Base-by-base conservation (phyloP, 2,113 vertebrate genomes). In the Tetrax tetrax region DNA sequence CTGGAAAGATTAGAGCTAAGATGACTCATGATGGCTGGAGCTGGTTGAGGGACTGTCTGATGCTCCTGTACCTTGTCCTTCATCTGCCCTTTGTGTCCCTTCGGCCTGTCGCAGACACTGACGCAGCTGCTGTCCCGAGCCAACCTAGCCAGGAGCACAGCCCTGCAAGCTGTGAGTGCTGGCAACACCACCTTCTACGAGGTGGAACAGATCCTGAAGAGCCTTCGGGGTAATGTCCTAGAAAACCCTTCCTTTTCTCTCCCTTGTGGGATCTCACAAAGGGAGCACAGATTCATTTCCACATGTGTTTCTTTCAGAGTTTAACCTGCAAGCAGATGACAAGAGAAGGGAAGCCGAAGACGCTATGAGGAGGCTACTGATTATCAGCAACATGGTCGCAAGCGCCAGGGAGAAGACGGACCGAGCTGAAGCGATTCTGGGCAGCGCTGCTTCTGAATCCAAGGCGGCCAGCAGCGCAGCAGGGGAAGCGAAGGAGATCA, bases 151-250 rank as follows among this genome's bases (percentile, higher is more conserved):
- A 98, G 98, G 81, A 98, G 87, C 35, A 89, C 96, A 77, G 98
- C 98, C 0, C 97, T 98, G n/a, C 97, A 93, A 56, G 98, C 99
- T 2, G 37, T 99, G 63, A 96, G 83, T 0, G 95, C 97, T 87
- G 98, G 99, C 96, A 98, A 97, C 14, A 77, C 90, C 92, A 99
- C 99, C 77, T 98, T 98, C 71, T 96, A 98, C 0, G 98, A 98
- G 77, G 97, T 99, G 88, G 98, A 99, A 14, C 96, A 97, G 54
- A 98, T 98, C 69, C 96, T 99, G n/a, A 97, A 97, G 65, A 98
- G 97, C 38, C 98, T 99, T 53, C 97, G 83, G 98, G 99, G 99
- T 99, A 93, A 81, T 45, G 13, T 29, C 63, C 79, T 33, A 43
- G 37, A 72, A 95, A 95, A 64, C 31, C 15, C 28, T 76, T 88